Base-by-base conservation (phyloP, 2,113 vertebrate genomes). In the Larimichthys crocea region DNA sequence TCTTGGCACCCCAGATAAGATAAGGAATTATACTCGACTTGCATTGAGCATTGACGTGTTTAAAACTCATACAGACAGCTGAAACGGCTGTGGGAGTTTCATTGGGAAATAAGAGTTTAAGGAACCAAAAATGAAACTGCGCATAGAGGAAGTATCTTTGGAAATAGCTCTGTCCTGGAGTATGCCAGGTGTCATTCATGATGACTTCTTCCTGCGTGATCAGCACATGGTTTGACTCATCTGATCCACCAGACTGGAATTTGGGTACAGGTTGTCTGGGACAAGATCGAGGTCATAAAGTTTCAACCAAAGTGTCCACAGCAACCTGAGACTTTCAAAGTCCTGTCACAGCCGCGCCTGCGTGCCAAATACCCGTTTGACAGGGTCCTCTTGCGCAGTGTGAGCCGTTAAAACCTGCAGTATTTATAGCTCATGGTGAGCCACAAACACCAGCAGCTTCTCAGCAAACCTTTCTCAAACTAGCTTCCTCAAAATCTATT, bases 341-440 rank as follows among this genome's bases (percentile, higher is more conserved):
- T 24, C 19, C 64, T 6, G 3, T 14, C 22, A 1, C 12, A 44
- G 3, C 10, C 14, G 1, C 19, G n/a, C 3, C 19, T 46, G 31
- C 44, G 46, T 0, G 11, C 9, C 12, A 31, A 4, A 50, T 55
- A 26, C 20, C 44, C 15, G 19, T 61, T 24, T 62, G 19, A 15
- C 3, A 17, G 11, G 10, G 60, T 48, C 42, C 61, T 53, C 52
- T 74, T 20, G 0, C 48, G 42, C 20, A 46, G 20, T 52, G 20
- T 64, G 53, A 74, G 56, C 42, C 5, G 52, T 46, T 79, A 8
- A 40, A 60, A 79, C 44, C 20, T 24, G n/a, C 20, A 49, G 50
- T 74, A 85, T 76, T 61, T 76, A 56, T 74, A 69, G 56, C 29
- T 56, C 11, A 40, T 48, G 3, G 26, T 67, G 20, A 29, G 24